Base-by-base conservation (phyloP, 2,888 invertebrate genomes). In the Sepiola atlantica region DNA sequence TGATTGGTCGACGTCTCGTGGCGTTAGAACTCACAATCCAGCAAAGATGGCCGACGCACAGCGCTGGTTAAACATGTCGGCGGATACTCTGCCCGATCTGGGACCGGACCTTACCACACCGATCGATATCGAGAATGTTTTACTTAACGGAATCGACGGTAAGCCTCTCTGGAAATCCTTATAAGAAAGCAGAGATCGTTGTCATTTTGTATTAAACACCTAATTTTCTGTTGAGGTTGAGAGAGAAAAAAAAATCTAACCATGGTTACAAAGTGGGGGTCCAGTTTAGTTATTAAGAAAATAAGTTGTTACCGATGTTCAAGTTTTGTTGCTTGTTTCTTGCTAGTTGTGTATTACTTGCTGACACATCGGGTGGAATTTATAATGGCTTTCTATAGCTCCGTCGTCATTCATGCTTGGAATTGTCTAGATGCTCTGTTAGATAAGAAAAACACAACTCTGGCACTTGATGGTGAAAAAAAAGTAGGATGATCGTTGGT, bases 1-100 rank as follows among this genome's bases (percentile, higher is more conserved):
- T 96, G 95, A 96, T 96, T 96, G 96, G 96, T 94, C 94, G 92
- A 95, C 92, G 94, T 94, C 95, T 96, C 95, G 95, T 96, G 96
- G 96, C 95, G 96, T 95, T 96, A 96, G 93, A 57, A 35, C 35
- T 61, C 55, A 57, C 93, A 55, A 54, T 55, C n/a, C 35, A 92
- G 54, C 92, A 92, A 92, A 93, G 61, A 93, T 93, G 93, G 93
- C 93, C 35, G 93, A 93, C 93, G 35, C 55, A 14, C 93, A 93
- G 35, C 55, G 61, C 20, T 93, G 93, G 93, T 93, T 93, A 93
- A 55, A 55, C 55, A 61, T 93, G 55, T 93, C 93, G 55, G 45
- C 92, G n/a, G 93, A 93, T 61, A 55, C 93, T 61, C 57, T 93
- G 61, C 93, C 93, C 35, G 93, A 93, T 61, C 57, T 93, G 57